Evolutionary conservation across 1,140 invertebrate genomes (phyloP).

Genomic region (Gerris buenoi): DNA sequence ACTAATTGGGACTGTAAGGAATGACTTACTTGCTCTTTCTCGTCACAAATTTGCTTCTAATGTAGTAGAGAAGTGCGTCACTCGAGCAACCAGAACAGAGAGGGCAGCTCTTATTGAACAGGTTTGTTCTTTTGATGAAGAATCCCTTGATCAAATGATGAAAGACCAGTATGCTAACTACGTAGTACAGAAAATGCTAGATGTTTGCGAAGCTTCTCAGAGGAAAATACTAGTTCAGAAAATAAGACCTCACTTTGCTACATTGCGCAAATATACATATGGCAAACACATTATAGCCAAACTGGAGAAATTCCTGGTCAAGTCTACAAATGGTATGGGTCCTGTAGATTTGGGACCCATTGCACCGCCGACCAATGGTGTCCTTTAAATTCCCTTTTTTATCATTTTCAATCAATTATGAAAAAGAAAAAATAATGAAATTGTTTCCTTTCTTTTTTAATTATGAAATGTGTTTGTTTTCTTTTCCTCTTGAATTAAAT

Average conservation of each 20-base stretch:
- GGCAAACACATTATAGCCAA: conserved; percentile 99
- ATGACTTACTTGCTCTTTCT: conserved; percentile 85
- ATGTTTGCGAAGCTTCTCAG: conserved; percentile 92
- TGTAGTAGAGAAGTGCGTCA: conserved; percentile 90
- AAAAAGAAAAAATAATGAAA: neutral
- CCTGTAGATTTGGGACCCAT: conserved; percentile 54
- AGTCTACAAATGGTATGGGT: conserved; percentile 44
- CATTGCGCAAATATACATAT: conserved; percentile 96
- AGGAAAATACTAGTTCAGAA: conserved; percentile 96
- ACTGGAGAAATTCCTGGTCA: conserved; percentile 89
- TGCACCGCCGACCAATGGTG: conserved; percentile 41
- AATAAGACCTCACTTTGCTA: conserved; percentile 90
- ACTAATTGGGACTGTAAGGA: conserved; percentile 79
- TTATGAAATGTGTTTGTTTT: too few relatives aligned
- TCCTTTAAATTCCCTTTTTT: conserved; percentile 18
- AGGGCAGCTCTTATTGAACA: conserved; percentile 81
- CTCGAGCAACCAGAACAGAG: conserved; percentile 76
- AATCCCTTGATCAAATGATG: conserved; percentile 96
- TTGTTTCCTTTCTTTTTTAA: neutral
- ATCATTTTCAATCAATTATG: conserved; percentile 3
- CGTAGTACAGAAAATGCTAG: conserved; percentile 99
- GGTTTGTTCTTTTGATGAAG: conserved; percentile 80
- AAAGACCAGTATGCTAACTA: conserved; percentile 99
- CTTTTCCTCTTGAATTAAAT: too few relatives aligned
- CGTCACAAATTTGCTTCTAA: conserved; percentile 99